Percentiles rank a stretch among this genome's conserved stretches.
These are phyloP conservation scores for Leptopilina drosophilae DNA, from an alignment of 2,888 invertebrate species.

Conservation along the genomic window DNA sequence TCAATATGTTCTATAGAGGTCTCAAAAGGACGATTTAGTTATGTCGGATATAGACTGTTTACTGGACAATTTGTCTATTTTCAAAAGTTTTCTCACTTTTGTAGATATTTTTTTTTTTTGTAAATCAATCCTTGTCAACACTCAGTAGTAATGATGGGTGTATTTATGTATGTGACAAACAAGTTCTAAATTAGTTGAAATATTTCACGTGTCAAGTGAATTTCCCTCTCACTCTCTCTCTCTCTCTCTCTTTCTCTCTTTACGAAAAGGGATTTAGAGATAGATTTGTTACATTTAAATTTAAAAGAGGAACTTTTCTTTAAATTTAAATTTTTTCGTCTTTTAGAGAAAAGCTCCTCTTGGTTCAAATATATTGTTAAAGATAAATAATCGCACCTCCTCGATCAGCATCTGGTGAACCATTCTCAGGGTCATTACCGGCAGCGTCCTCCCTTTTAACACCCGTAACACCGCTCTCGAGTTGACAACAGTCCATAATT, in stretches of 20 bases:
- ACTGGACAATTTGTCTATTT: slow-evolving; percentile 23
- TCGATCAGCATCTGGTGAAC: slow-evolving; percentile 91
- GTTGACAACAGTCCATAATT: slow-evolving; percentile 95
- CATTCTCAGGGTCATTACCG: slow-evolving; percentile 90
- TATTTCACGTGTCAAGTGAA: not conserved
- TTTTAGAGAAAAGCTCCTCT: too few species aligned
- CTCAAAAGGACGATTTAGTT: slow-evolving; percentile 32
- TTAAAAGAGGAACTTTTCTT: too few species aligned
- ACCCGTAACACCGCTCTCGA: slow-evolving; percentile 88
- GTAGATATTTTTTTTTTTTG: not conserved
- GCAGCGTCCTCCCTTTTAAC: slow-evolving; percentile 90
- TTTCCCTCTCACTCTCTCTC: not conserved
- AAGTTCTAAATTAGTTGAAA: slow-evolving; percentile 10
- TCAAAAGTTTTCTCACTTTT: slow-evolving; percentile 3
- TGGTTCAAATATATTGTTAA: too few species aligned
- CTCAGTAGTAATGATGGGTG: slow-evolving; percentile 15
- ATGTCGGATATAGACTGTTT: slow-evolving; percentile 10
- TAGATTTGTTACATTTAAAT: too few species aligned
- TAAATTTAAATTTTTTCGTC: too few species aligned
- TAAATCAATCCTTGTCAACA: slow-evolving; percentile 40
- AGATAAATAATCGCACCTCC: slow-evolving; percentile 77
- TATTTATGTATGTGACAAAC: slow-evolving; percentile 22
- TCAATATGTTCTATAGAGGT: slow-evolving; percentile 29
- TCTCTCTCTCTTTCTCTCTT: not conserved
- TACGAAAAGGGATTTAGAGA: not conserved